Percentiles rank a stretch among this genome's conserved stretches.
phyloP scores from a whole-genome alignment of 1,140 invertebrate genomes.

The Maconellicoccus hirsutus region DNA sequence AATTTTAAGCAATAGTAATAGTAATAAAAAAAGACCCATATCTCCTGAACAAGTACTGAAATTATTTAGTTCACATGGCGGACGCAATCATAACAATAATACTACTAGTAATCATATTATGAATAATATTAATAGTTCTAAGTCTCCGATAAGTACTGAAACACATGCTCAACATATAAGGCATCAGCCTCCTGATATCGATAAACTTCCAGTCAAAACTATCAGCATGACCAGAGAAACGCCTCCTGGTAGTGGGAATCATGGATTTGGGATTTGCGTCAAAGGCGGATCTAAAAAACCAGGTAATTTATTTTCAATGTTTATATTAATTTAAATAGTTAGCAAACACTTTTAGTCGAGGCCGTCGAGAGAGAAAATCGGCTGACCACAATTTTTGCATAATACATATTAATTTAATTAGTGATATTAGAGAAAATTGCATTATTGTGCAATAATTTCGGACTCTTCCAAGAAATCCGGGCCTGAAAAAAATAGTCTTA shows the following conservation, averaged over 20 bases:
- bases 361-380: too few species aligned
- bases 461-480: too few species aligned
- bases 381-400: too few species aligned
- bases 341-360: too few species aligned
- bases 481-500: too few species aligned
- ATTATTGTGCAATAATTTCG: too few species aligned
- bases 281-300: slow-evolving; percentile 71
- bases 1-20: slow-evolving; percentile 21
- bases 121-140: slow-evolving; percentile 25
- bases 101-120: slow-evolving; percentile 37
- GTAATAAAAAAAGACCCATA: slow-evolving; percentile 31
- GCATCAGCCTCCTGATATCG: slow-evolving; percentile 47
- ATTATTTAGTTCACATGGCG: slow-evolving; percentile 32
- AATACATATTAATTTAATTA: too few species aligned
- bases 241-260: slow-evolving; percentile 46
- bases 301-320: slow-evolving; percentile 42
- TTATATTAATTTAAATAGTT: too few species aligned
- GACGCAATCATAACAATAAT: slow-evolving; percentile 36
- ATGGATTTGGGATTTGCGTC: slow-evolving; percentile 78
- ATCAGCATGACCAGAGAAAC: slow-evolving; percentile 68
- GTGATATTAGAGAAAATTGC: too few species aligned
- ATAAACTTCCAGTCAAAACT: slow-evolving; percentile 63
- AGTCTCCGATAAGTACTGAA: slow-evolving; percentile 13
- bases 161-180: slow-evolving; percentile 28
- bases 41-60: slow-evolving; percentile 33